Conservation (phyloP, 2,888 invertebrate species). For the Chaitophorus viminalis region DNA sequence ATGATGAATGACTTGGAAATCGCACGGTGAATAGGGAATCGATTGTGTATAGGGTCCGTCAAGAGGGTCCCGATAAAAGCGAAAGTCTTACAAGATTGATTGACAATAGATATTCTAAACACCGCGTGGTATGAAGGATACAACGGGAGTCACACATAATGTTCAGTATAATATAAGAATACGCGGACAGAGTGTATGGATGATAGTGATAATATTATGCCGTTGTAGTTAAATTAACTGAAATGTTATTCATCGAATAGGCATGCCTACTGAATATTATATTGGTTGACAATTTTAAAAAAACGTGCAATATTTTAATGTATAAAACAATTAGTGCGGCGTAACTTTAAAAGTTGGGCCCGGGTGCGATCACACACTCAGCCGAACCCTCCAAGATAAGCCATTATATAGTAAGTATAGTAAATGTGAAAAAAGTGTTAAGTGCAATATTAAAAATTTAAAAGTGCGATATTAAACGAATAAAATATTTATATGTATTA, state of each 20-base stretch:
- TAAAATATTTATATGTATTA: neutral
- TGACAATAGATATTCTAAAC: constrained; percentile 6
- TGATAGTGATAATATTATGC: no score
- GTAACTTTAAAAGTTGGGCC: no score
- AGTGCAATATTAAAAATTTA: neutral
- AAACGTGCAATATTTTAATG: no score
- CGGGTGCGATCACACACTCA: no score
- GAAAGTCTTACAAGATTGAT: constrained; percentile 33
- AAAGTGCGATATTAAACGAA: neutral
- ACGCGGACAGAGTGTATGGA: neutral
- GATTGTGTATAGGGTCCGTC: neutral
- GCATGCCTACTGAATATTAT: neutral
- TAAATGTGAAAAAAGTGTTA: neutral
- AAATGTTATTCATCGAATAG: neutral
- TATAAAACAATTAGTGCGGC: no score
- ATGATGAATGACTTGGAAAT: constrained; percentile 15
- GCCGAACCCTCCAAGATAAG: no score
- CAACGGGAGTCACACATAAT: no score
- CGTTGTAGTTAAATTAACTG: no score
- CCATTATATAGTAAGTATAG: no score
- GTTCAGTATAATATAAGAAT: neutral
- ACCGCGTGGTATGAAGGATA: neutral
- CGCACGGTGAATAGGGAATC: neutral
- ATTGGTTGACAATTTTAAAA: no score
- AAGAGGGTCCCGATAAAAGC: constrained; percentile 16